Conservation (phyloP, 2,113 vertebrate species). For the Perca fluviatilis region DNA sequence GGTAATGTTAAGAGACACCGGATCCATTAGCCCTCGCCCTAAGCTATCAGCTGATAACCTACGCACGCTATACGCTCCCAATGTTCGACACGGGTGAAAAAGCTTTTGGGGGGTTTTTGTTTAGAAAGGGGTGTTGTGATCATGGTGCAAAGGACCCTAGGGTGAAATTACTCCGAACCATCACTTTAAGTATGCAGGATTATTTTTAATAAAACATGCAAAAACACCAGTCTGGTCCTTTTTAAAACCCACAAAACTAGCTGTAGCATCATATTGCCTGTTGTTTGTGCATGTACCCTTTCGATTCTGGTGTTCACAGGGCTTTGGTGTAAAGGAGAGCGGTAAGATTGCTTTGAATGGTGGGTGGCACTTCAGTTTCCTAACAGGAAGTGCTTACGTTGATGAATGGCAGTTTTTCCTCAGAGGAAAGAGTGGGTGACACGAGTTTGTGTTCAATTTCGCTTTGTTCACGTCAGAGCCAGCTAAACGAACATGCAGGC, state of each 20-base stretch:
- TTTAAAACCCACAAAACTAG: background rate
- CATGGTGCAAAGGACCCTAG: too few species aligned
- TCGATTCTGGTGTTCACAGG: conserved; percentile 15
- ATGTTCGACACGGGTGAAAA: too few species aligned
- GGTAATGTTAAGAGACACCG: too few species aligned
- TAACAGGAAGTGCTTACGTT: conserved; percentile 76
- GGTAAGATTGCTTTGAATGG: conserved; percentile 48
- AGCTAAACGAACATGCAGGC: background rate
- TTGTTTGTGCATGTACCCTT: conserved; percentile 16
- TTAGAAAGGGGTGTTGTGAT: too few species aligned
- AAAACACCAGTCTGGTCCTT: background rate
- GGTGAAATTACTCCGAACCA: too few species aligned
- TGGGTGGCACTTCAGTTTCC: conserved; percentile 70
- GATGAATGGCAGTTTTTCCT: conserved; percentile 71
- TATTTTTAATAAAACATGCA: background rate
- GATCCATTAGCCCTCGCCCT: too few species aligned
- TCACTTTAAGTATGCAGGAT: background rate
- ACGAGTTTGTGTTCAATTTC: conserved; percentile 14
- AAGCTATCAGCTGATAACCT: too few species aligned
- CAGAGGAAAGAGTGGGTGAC: conserved; percentile 80
- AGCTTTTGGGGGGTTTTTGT: too few species aligned
- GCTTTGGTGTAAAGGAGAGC: conserved; percentile 12
- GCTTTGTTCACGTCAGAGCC: background rate
- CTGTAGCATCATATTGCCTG: background rate
- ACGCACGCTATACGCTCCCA: too few species aligned